These are phyloP conservation scores for Anastatus disparis DNA, from an alignment of 1,140 invertebrate species.

Conservation along the genomic window DNA sequence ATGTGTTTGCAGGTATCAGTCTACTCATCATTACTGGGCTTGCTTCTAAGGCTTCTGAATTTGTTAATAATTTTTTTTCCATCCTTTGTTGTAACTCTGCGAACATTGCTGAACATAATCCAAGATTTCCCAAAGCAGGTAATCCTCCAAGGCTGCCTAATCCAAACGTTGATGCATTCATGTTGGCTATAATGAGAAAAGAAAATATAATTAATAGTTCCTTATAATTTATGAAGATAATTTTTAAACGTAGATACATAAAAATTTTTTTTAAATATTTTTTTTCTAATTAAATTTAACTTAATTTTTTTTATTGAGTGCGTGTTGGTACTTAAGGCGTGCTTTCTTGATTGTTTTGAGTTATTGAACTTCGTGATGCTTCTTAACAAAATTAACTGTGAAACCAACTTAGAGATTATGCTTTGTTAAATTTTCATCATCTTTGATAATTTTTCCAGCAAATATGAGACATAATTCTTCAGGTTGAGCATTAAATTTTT, in stretches of 20 bases:
- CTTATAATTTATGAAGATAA: neutral
- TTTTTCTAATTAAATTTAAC: neutral
- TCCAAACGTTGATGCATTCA: constrained; percentile 80
- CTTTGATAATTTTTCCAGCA: constrained; percentile 99
- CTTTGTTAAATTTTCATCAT: constrained; percentile 87
- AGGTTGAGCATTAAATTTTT: constrained; percentile 87
- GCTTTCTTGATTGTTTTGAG: constrained; percentile 68
- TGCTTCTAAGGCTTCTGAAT: constrained; percentile 88
- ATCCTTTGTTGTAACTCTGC: constrained; percentile 92
- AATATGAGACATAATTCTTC: constrained; percentile 98
- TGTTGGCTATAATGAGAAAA: constrained; percentile 71
- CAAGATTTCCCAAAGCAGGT: constrained; percentile 82
- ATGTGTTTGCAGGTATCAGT: constrained; percentile 84
- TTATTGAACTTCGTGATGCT: constrained; percentile 64
- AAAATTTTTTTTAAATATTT: neutral
- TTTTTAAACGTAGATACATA: constrained; percentile 12
- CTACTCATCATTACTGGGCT: constrained; percentile 86
- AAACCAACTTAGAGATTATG: constrained; percentile 96
- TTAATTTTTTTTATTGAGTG: constrained; percentile 46
- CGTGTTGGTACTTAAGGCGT: constrained; percentile 70
- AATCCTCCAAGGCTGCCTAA: constrained; percentile 87
- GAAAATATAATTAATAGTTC: constrained; percentile 13
- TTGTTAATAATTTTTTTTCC: constrained; percentile 90
- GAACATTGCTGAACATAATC: constrained; percentile 88
- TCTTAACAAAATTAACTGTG: constrained; percentile 96